These are phyloP conservation scores for Neosilurus hyrtlii DNA, from an alignment of 2,797 vertebrate genomes.

Conservation along the genomic window DNA sequence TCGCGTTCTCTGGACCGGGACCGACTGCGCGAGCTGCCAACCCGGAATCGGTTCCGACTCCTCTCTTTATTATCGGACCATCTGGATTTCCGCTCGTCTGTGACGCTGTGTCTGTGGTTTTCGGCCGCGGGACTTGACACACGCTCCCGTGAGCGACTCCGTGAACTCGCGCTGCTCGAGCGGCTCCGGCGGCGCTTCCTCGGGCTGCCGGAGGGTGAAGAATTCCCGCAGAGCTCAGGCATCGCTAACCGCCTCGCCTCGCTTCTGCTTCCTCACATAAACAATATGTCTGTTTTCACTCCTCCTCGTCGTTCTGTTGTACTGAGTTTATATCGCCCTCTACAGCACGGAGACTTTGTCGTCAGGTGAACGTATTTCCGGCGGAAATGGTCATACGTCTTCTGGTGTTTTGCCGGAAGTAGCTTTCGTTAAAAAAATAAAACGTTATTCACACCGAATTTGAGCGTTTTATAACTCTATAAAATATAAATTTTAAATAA, in stretches of 20 bases:
- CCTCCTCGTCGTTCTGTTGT: background rate
- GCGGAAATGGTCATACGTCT: background rate
- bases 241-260: slow-evolving; percentile 45
- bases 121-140: slow-evolving; percentile 56
- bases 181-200: slow-evolving; percentile 67
- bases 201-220: slow-evolving; percentile 62
- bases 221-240: slow-evolving; percentile 63
- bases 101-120: slow-evolving; percentile 55
- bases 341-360: background rate
- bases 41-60: slow-evolving; percentile 67
- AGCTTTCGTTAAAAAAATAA: too few species aligned
- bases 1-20: slow-evolving; percentile 72
- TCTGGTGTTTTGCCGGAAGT: background rate
- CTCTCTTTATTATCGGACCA: slow-evolving; percentile 63
- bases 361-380: background rate
- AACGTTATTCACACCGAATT: background rate
- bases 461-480: too few species aligned
- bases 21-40: slow-evolving; percentile 66
- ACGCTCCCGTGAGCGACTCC: slow-evolving; percentile 68
- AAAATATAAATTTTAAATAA: too few species aligned
- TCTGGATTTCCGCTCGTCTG: slow-evolving; percentile 68
- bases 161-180: slow-evolving; percentile 64
- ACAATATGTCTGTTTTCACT: background rate
- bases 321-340: background rate
- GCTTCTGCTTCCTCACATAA: background rate